These are phyloP conservation scores for Cephus sareptanus DNA, from an alignment of 2,888 invertebrate genomes.

Conservation along the genomic window DNA sequence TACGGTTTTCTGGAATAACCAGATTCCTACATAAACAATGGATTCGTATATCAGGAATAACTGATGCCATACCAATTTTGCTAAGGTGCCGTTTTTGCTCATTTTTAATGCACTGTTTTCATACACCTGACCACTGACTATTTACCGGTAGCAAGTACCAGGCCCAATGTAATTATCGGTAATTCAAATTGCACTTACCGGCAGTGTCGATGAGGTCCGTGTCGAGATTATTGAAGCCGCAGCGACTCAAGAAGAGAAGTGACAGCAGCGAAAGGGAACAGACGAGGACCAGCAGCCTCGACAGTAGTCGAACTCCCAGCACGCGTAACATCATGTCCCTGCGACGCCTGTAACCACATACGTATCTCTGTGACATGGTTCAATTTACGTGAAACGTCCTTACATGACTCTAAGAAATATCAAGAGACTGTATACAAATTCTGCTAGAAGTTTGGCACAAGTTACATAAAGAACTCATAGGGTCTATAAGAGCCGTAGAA, in stretches of 20 bases:
- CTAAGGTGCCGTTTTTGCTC: neutral
- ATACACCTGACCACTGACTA: neutral
- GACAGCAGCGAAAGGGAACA: constrained; percentile 70
- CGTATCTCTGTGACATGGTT: constrained; percentile 33
- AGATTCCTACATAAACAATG: neutral
- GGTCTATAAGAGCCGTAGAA: neutral
- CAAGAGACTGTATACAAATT: neutral
- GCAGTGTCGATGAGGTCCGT: constrained; percentile 56
- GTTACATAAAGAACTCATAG: neutral
- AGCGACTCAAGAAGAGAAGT: constrained; percentile 70
- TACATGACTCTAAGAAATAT: neutral
- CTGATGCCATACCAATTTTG: neutral
- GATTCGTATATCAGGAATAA: neutral
- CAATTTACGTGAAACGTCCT: constrained; percentile 27
- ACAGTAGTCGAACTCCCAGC: constrained; percentile 70
- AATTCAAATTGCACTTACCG: constrained; percentile 40
- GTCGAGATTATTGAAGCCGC: constrained; percentile 66
- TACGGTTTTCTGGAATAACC: neutral
- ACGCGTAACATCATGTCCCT: constrained; percentile 67
- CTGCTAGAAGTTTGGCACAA: neutral
- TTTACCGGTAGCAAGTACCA: neutral
- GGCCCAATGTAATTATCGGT: neutral
- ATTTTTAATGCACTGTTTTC: neutral
- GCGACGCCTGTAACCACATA: constrained; percentile 52
- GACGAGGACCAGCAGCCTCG: constrained; percentile 70